These are phyloP conservation scores for Sylvilagus bachmani DNA, from an alignment of 2,113 vertebrate genomes.

Conservation along the genomic window DNA sequence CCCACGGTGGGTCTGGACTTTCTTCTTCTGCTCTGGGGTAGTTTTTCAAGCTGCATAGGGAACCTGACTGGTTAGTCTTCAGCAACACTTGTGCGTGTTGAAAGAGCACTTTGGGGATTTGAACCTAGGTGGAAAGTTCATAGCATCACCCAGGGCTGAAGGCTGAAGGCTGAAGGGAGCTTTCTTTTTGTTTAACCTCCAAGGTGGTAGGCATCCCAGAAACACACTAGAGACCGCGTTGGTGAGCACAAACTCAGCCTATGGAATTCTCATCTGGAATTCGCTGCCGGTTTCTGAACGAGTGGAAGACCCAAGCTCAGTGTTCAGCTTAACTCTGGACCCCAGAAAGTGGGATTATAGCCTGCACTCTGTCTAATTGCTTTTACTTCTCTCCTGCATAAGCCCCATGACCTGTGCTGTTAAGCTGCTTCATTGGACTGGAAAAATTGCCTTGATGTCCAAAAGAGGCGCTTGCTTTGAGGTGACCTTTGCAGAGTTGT, in stretches of 20 bases:
- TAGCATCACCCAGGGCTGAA: background rate
- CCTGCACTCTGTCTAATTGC: constrained; percentile 59
- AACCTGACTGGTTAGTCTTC: background rate
- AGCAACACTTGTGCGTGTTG: background rate
- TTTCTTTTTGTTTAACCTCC: background rate
- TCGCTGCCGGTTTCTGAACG: background rate
- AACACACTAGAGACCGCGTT: background rate
- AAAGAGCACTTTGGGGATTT: background rate
- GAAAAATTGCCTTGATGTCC: constrained; percentile 60
- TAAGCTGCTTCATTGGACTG: constrained; percentile 52
- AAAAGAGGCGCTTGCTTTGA: constrained; percentile 46
- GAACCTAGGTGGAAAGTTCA: constrained; percentile 29
- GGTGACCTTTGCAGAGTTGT: constrained; percentile 44
- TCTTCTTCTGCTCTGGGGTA: background rate
- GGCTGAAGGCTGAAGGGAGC: background rate
- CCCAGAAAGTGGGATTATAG: constrained; percentile 1
- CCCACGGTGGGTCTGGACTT: background rate
- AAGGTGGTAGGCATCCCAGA: constrained; percentile 43
- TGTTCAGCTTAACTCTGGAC: background rate
- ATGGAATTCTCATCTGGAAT: constrained; percentile 52
- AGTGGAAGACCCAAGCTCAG: background rate
- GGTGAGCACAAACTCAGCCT: constrained; percentile 46
- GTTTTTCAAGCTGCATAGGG: background rate
- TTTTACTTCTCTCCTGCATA: constrained; percentile 49
- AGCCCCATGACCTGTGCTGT: constrained; percentile 45